These are phyloP conservation scores for Nyctalus aviator DNA, from an alignment of 2,797 vertebrate genomes.

Conservation along the genomic window DNA sequence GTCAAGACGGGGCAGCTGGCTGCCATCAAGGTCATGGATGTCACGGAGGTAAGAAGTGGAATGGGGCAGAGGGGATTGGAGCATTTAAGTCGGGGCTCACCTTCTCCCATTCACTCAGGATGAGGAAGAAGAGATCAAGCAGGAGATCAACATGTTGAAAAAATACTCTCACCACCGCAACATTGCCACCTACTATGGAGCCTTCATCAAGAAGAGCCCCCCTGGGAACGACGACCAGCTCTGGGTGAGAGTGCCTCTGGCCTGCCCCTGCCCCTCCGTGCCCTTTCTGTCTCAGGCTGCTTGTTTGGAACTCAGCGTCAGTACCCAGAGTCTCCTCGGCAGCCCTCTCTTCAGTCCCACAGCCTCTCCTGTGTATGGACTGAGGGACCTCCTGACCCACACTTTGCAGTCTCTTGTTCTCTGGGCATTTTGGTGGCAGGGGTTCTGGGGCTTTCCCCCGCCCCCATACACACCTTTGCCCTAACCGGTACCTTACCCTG, in stretches of 20 bases:
- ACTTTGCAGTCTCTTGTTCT: background rate
- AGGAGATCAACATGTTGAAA: conserved; percentile 98
- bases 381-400: background rate
- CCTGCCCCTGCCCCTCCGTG: background rate
- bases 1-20: conserved; percentile 93
- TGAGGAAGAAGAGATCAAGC: conserved; percentile 97
- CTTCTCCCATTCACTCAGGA: conserved; percentile 84
- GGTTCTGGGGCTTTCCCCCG: background rate
- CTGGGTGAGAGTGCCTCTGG: conserved; percentile 89
- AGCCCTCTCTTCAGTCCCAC: background rate
- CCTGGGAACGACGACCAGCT: conserved; percentile 96
- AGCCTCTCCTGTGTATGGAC: background rate
- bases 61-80: background rate
- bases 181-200: conserved; percentile 97
- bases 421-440: background rate
- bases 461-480: background rate
- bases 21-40: conserved; percentile 98
- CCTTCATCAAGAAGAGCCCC: conserved; percentile 97
- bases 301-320: background rate
- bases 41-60: conserved; percentile 89
- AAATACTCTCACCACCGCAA: conserved; percentile 97
- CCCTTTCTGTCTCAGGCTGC: background rate
- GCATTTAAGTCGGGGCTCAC: background rate
- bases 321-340: background rate
- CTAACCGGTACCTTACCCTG: too few species aligned